These are phyloP conservation scores for Sarcophaga bullata DNA, from an alignment of 1,140 invertebrate genomes.

Conservation along the genomic window DNA sequence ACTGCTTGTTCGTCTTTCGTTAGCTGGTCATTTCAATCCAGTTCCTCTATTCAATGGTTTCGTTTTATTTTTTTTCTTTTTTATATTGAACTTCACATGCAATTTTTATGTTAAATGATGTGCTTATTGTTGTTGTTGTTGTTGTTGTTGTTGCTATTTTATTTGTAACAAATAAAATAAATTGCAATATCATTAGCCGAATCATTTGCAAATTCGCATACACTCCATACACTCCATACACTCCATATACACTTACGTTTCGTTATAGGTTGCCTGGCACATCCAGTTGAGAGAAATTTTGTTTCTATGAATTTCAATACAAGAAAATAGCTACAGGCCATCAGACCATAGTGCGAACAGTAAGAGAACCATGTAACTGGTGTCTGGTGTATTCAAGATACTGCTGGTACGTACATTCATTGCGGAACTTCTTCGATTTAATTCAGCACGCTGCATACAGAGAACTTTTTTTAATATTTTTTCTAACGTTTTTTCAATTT, in stretches of 20 bases:
- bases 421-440: no score
- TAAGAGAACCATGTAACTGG: not conserved
- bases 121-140: not conserved
- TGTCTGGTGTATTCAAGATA: not conserved
- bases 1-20: not conserved
- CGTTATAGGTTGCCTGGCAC: not conserved
- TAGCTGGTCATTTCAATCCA: slow-evolving; percentile 13
- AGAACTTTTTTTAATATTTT: not conserved
- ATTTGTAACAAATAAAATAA: slow-evolving; percentile 37
- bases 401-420: not conserved
- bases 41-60: not conserved
- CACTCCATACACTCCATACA: slow-evolving; percentile 1
- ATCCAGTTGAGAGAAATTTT: not conserved
- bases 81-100: not conserved
- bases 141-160: slow-evolving; percentile 11
- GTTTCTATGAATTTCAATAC: not conserved
- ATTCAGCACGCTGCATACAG: not conserved
- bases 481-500: not conserved
- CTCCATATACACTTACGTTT: not conserved
- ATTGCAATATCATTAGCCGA: slow-evolving; percentile 37
- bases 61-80: no score
- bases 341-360: slow-evolving; percentile 19
- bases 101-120: slow-evolving; percentile 25
- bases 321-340: slow-evolving; percentile 26
- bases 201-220: slow-evolving; percentile 37